These are phyloP conservation scores for Eurystomus glaucurus DNA, from an alignment of 2,797 vertebrate species.

Conservation along the genomic window DNA sequence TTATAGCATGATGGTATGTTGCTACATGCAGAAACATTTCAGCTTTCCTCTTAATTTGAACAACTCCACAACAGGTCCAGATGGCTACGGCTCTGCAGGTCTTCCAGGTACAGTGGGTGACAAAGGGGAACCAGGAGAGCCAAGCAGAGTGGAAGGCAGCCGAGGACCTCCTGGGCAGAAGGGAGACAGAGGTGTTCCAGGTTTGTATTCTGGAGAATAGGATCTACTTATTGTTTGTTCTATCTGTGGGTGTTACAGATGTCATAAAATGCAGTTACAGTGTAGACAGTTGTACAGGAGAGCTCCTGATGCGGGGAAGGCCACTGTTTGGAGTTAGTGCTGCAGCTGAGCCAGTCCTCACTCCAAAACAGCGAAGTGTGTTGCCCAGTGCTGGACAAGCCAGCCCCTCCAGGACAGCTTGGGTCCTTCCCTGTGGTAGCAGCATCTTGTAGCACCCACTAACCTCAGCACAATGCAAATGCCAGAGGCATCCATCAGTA, in stretches of 20 bases:
- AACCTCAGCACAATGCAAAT: background rate
- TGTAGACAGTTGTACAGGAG: accelerated
- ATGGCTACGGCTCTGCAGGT: slow-evolving; percentile 85
- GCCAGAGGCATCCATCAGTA: background rate
- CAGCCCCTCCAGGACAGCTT: background rate
- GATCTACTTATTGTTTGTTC: background rate
- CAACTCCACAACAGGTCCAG: slow-evolving; percentile 83
- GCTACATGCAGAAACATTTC: background rate
- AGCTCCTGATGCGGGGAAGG: accelerated
- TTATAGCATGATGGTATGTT: background rate
- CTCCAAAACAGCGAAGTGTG: background rate
- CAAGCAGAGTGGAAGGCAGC: slow-evolving; percentile 85
- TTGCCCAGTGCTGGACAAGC: background rate
- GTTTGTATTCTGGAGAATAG: slow-evolving; percentile 75
- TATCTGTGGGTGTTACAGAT: background rate
- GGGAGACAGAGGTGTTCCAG: slow-evolving; percentile 88
- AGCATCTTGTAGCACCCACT: background rate
- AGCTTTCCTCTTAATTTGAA: background rate
- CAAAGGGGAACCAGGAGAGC: slow-evolving; percentile 87
- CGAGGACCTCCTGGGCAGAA: slow-evolving; percentile 86
- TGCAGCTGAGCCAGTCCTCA: background rate
- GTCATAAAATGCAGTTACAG: background rate
- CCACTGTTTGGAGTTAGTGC: background rate
- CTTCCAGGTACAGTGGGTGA: slow-evolving; percentile 86
- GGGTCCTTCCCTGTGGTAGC: background rate